Evolutionary conservation across 2,113 vertebrate genomes (phyloP), one percentile per base, ranked within the genome.

Genomic region (Lycaon pictus): DNA sequence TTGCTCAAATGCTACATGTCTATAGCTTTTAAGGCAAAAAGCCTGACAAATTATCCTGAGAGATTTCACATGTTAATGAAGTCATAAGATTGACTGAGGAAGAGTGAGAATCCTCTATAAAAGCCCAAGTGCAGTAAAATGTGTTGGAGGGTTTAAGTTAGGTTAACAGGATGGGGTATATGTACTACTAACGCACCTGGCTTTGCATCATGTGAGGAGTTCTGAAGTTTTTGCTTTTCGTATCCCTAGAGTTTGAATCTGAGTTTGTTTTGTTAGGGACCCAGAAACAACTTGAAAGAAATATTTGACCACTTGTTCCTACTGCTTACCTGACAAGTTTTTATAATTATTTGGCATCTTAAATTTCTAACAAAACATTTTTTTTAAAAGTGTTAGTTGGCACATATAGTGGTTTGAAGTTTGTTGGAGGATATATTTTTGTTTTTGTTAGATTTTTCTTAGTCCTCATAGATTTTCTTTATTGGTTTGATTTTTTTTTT

Each of bases 361-460:
- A 51, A 86, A 56, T 91, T 93, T 92, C 43, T n/a, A 90, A 63
- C 15, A 76, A 15, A 92, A 56, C n/a, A 22, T 83, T 81, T 65
- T 29, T 77, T 11, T 11, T 13, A 20, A 60, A 96, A 94, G 17
- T 92, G 19, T 71, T 90, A 65, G 13, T 97, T 88, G 86, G 35
- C 9, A 87, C 58, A 76, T 89, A 3, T 37, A 71, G 25, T 76
- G 32, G 9, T n/a, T 3, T 82, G 65, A 95, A 12, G 43, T 79
- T 88, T 89, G 20, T 76, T 15, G 6, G 58, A 35, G 20, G 22
- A 82, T 65, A 29, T 37, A 53, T 48, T 89, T 95, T 90, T 58
- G n/a, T 11, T 35, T 55, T 96, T 69, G 48, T 67, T 95, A 82
- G 53, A 35, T 71, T 96, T 94, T 89, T 85, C 53, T 82, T 83